phyloP scores from a whole-genome alignment of 2,888 invertebrate species.

The Ecdyonurus torrentis region DNA sequence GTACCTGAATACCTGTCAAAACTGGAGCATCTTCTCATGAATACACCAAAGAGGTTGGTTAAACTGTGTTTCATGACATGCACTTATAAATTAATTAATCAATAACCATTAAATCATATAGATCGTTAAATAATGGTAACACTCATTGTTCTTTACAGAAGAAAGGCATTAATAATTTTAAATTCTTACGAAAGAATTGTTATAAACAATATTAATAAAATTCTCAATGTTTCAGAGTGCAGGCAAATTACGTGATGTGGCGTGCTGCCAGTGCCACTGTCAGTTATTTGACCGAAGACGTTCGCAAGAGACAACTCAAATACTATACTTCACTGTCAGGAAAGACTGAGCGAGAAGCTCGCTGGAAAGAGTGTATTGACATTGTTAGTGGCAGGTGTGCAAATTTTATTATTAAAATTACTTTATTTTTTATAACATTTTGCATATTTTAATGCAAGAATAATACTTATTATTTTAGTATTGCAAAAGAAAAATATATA shows the following conservation, averaged over 20 bases:
- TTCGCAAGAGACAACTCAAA: slow-evolving; percentile 59
- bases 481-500: no score
- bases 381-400: slow-evolving; percentile 54
- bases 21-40: slow-evolving; percentile 42
- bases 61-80: no score
- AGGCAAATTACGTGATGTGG: slow-evolving; percentile 90
- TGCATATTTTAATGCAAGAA: background rate
- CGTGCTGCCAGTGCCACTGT: slow-evolving; percentile 67
- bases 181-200: no score
- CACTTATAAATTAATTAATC: no score
- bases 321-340: slow-evolving; percentile 71
- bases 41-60: slow-evolving; percentile 37
- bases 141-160: no score
- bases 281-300: slow-evolving; percentile 59
- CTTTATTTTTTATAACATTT: background rate
- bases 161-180: no score
- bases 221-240: slow-evolving; percentile 29
- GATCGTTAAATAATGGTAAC: no score
- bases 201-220: background rate
- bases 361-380: slow-evolving; percentile 86
- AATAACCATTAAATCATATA: background rate
- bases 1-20: slow-evolving; percentile 65
- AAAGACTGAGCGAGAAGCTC: slow-evolving; percentile 64
- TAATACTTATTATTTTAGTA: background rate
- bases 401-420: background rate